These are phyloP conservation scores for Psophia crepitans DNA, from an alignment of 2,113 vertebrate species.

Conservation along the genomic window DNA sequence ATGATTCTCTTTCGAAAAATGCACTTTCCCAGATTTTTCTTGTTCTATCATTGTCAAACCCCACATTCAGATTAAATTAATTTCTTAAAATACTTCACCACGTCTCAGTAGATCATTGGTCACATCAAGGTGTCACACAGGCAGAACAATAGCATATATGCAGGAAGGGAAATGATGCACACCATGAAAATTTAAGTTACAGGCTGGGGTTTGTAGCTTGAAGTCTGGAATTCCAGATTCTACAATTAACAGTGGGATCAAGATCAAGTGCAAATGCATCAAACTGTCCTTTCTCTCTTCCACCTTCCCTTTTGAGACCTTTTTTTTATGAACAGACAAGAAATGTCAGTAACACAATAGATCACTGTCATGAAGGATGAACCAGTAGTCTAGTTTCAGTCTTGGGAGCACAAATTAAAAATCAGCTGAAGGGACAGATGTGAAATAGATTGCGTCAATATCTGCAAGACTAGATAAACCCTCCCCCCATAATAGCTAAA, in stretches of 20 bases:
- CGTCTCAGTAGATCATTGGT: background rate
- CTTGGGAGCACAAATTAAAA: background rate
- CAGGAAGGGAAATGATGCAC: background rate
- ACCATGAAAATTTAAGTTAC: background rate
- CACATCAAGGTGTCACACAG: background rate
- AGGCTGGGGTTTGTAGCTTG: background rate
- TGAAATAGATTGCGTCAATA: background rate
- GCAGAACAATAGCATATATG: background rate
- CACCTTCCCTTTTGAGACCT: background rate
- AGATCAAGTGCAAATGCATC: background rate
- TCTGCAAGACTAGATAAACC: background rate
- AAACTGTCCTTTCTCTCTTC: background rate
- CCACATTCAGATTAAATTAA: background rate
- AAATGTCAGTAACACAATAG: background rate
- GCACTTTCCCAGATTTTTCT: background rate
- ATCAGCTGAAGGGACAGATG: background rate
- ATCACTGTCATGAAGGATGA: background rate
- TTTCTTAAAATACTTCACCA: background rate
- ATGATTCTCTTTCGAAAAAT: background rate
- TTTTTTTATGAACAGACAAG: background rate
- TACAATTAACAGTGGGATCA: background rate
- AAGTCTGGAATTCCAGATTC: background rate
- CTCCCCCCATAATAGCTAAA: background rate
- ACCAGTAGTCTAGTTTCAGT: background rate
- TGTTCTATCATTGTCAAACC: background rate